Conservation (phyloP, 2,888 invertebrate species). For the Nasonovia ribisnigri region DNA sequence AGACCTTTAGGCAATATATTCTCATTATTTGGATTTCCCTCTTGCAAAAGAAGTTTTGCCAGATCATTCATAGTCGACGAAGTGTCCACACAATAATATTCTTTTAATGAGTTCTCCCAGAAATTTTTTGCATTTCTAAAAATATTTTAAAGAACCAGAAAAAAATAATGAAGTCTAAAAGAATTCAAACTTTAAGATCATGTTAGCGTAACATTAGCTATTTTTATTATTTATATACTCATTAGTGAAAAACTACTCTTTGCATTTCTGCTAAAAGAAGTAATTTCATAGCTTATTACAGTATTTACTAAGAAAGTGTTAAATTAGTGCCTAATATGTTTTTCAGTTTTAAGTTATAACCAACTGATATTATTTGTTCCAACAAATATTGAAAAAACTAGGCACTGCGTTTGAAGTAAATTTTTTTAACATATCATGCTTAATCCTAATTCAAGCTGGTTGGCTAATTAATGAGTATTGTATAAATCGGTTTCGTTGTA, state of each 20-base stretch:
- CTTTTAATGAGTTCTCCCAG: constrained; percentile 81
- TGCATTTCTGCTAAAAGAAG: not conserved
- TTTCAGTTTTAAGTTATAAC: not conserved
- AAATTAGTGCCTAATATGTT: not conserved
- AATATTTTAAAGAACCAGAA: constrained; percentile 61
- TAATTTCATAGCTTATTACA: not conserved
- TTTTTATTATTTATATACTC: not conserved
- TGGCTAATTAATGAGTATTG: not conserved
- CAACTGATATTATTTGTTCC: not conserved
- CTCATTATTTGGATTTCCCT: constrained; percentile 77
- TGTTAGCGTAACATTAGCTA: not conserved
- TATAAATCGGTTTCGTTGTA: not conserved
- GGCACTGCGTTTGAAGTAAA: not conserved
- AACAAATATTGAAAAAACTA: not conserved
- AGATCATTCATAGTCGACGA: constrained; percentile 87
- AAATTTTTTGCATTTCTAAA: constrained; percentile 79
- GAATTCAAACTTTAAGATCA: not conserved
- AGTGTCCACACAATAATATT: constrained; percentile 88
- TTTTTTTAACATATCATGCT: not conserved
- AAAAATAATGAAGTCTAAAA: not conserved
- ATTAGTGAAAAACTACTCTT: not conserved
- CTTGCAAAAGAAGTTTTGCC: constrained; percentile 78
- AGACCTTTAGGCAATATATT: constrained; percentile 76
- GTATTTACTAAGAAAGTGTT: not conserved
- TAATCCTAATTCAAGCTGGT: not conserved